These are phyloP conservation scores for Lycorma delicatula DNA, from an alignment of 1,140 invertebrate genomes.

Conservation along the genomic window DNA sequence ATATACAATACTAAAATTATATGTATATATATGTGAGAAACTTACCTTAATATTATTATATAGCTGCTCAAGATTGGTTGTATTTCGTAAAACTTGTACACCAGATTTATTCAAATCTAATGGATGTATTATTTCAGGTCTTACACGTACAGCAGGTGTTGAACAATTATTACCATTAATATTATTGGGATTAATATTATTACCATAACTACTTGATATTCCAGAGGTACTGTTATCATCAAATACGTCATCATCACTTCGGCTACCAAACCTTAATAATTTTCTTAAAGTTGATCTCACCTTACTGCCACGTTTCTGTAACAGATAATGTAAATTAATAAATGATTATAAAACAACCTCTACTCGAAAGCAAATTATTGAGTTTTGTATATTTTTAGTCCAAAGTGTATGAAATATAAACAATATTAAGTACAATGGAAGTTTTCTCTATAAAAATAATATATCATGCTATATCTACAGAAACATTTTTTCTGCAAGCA, in stretches of 20 bases:
- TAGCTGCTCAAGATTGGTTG: slow-evolving; percentile 35
- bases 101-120: slow-evolving; percentile 69
- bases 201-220: too few species aligned
- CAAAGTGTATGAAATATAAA: too few species aligned
- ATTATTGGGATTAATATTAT: too few species aligned
- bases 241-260: slow-evolving; percentile 44
- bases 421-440: too few species aligned
- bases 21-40: too few species aligned
- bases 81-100: slow-evolving; percentile 63
- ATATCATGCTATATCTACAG: too few species aligned
- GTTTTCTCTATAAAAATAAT: too few species aligned
- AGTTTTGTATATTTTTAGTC: too few species aligned
- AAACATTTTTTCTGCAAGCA: too few species aligned
- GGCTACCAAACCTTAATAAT: slow-evolving; percentile 54
- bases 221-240: slow-evolving; percentile 36
- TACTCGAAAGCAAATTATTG: too few species aligned
- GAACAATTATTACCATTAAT: slow-evolving; percentile 41
- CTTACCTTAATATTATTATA: too few species aligned
- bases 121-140: slow-evolving; percentile 80
- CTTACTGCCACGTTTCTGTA: slow-evolving; percentile 26
- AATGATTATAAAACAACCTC: neutral
- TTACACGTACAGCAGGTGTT: slow-evolving; percentile 48
- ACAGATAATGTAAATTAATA: neutral
- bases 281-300: slow-evolving; percentile 69
- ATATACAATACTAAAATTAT: too few species aligned